Percentiles rank a stretch among this genome's conserved stretches.
These are phyloP conservation scores for Polydrusus cervinus DNA, from an alignment of 2,888 invertebrate genomes.

Conservation along the genomic window DNA sequence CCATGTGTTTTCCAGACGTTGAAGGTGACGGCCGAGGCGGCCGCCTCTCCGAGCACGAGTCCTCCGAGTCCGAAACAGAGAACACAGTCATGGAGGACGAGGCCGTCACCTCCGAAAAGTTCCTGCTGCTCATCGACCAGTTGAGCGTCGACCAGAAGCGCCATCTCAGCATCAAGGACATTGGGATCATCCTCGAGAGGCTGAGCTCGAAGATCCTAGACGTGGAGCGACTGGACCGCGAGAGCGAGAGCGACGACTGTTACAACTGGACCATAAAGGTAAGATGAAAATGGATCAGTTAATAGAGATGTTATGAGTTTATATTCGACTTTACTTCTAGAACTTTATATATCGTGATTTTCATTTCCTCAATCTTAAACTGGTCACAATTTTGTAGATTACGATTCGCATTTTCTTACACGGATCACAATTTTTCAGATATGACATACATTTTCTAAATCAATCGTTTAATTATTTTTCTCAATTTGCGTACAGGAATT, in stretches of 20 bases:
- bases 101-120: slow-evolving; percentile 91
- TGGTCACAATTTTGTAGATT: too few relatives aligned
- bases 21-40: slow-evolving; percentile 67
- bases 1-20: slow-evolving; percentile 55
- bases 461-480: too few relatives aligned
- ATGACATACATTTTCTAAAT: too few relatives aligned
- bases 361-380: too few relatives aligned
- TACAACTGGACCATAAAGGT: slow-evolving; percentile 97
- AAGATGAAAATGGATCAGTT: slow-evolving; percentile 66
- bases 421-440: too few relatives aligned
- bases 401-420: too few relatives aligned
- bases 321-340: background rate
- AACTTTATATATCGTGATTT: too few relatives aligned
- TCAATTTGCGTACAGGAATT: too few relatives aligned
- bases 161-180: slow-evolving; percentile 94
- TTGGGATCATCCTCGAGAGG: slow-evolving; percentile 94
- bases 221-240: slow-evolving; percentile 92
- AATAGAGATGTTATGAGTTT: too few relatives aligned
- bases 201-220: slow-evolving; percentile 94
- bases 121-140: slow-evolving; percentile 93
- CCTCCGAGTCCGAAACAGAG: slow-evolving; percentile 94
- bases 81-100: slow-evolving; percentile 95
- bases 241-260: slow-evolving; percentile 94
- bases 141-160: slow-evolving; percentile 93
- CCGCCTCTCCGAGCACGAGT: slow-evolving; percentile 81